phyloP scores from a whole-genome alignment of 2,888 invertebrate species.

The Apamea anceps region DNA sequence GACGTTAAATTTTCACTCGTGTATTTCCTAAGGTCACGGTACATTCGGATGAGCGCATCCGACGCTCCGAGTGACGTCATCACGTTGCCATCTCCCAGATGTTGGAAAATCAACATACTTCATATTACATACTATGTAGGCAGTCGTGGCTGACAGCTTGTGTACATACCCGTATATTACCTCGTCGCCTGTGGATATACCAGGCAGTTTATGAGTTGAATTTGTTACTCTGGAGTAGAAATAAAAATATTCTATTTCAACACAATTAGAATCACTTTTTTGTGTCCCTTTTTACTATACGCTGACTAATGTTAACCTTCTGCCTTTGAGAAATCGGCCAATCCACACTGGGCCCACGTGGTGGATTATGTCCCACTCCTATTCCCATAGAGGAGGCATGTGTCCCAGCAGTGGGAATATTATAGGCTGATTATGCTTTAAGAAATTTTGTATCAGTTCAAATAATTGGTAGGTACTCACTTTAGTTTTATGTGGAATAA shows the following conservation, averaged over 20 bases:
- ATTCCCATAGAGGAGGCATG: too few relatives aligned
- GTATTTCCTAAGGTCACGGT: constrained; percentile 50
- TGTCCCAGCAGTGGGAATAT: too few relatives aligned
- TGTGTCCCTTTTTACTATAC: background rate
- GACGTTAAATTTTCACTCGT: constrained; percentile 39
- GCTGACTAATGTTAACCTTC: background rate
- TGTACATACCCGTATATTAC: constrained; percentile 13
- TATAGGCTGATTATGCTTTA: too few relatives aligned
- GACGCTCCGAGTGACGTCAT: constrained; percentile 52
- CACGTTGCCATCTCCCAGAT: constrained; percentile 41
- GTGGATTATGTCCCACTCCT: background rate
- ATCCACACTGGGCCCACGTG: background rate
- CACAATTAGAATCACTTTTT: background rate
- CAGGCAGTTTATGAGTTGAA: background rate
- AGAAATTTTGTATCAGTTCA: too few relatives aligned
- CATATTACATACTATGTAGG: constrained; percentile 29
- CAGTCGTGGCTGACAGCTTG: constrained; percentile 5
- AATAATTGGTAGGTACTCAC: too few relatives aligned
- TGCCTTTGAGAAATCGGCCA: background rate
- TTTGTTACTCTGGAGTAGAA: background rate
- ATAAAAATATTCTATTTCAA: background rate
- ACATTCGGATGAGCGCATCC: constrained; percentile 51
- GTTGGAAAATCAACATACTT: constrained; percentile 47
- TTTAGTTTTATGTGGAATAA: too few relatives aligned
- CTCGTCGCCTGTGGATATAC: background rate